Conservation (phyloP, 30 jellyfish, hydroid and myxozoan genomes). For the Cassiopea andromeda region DNA sequence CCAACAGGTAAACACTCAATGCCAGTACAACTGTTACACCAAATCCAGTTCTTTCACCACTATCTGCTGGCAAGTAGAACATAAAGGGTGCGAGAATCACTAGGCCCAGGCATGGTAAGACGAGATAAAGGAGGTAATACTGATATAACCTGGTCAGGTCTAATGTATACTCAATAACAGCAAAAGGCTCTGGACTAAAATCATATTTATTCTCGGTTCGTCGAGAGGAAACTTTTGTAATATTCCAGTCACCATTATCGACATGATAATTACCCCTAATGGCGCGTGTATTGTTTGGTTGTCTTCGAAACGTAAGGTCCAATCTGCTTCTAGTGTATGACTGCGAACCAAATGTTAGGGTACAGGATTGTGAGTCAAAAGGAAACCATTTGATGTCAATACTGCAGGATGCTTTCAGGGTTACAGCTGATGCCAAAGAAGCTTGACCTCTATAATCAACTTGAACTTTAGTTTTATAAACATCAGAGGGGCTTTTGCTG, state of each 20-base stretch:
- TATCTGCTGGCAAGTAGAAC: slow-evolving; percentile 86
- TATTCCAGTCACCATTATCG: slow-evolving; percentile 62
- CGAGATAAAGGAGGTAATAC: slow-evolving; percentile 76
- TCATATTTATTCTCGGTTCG: slow-evolving; percentile 7
- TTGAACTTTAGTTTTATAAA: slow-evolving; percentile 45
- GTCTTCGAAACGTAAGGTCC: slow-evolving; percentile 25
- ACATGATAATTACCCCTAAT: slow-evolving; percentile 33
- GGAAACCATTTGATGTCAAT: slow-evolving; percentile 69
- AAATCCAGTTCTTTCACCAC: slow-evolving; percentile 94
- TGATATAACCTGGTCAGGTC: slow-evolving; percentile 42
- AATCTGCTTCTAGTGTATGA: slow-evolving; percentile 55
- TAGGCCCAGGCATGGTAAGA: slow-evolving; percentile 79
- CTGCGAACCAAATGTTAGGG: slow-evolving; percentile 60
- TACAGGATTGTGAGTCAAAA: slow-evolving; percentile 61
- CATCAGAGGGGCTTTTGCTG: slow-evolving; percentile 47
- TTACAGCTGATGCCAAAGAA: slow-evolving; percentile 50
- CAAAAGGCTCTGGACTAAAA: slow-evolving; percentile 54
- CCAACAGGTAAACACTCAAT: slow-evolving; percentile 86
- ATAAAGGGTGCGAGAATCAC: slow-evolving; percentile 56
- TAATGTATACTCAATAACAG: slow-evolving; percentile 47
- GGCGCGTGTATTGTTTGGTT: slow-evolving; percentile 46
- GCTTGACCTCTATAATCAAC: slow-evolving; percentile 29
- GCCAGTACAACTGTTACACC: slow-evolving; percentile 85
- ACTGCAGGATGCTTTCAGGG: slow-evolving; percentile 51
- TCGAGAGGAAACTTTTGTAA: slow-evolving; percentile 15